These are phyloP conservation scores for Homarus americanus DNA, from an alignment of 1,140 invertebrate genomes.

Conservation along the genomic window DNA sequence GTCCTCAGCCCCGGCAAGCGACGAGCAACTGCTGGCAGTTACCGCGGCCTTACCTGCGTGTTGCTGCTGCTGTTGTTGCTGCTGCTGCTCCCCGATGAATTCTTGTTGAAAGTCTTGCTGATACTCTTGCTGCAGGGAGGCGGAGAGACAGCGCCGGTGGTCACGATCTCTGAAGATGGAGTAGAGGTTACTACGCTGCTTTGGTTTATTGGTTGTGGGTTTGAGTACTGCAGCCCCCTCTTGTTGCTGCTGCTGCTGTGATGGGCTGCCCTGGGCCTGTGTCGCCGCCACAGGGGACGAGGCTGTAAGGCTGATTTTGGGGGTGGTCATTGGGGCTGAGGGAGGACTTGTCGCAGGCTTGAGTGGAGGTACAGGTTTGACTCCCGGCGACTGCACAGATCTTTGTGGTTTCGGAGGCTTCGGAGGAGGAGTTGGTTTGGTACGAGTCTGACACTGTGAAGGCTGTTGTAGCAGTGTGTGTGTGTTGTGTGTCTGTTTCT, in stretches of 20 bases:
- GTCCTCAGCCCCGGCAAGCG: slow-evolving; percentile 45
- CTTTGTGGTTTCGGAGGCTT: slow-evolving; percentile 54
- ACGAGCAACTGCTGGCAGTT: slow-evolving; percentile 29
- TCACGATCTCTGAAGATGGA: slow-evolving; percentile 65
- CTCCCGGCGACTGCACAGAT: background rate
- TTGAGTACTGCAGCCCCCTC: slow-evolving; percentile 15
- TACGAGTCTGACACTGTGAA: background rate
- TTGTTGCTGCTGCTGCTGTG: background rate
- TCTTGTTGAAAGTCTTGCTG: slow-evolving; percentile 49
- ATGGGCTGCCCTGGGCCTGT: background rate
- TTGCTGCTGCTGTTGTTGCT: background rate
- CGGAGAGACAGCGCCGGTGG: slow-evolving; percentile 63
- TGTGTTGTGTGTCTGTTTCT: background rate
- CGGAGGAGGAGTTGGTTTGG: slow-evolving; percentile 54
- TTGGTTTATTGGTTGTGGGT: slow-evolving; percentile 58
- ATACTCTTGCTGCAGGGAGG: slow-evolving; percentile 62
- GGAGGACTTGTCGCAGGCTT: background rate
- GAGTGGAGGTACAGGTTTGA: background rate
- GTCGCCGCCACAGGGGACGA: background rate
- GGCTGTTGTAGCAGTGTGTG: slow-evolving; percentile 13
- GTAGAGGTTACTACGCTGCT: slow-evolving; percentile 63
- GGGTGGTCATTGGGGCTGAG: background rate
- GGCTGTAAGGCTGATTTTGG: background rate
- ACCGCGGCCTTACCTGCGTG: background rate
- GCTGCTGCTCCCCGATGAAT: slow-evolving; percentile 4